Conservation (phyloP, 2,888 invertebrate genomes). For the Archips crataeganus region DNA sequence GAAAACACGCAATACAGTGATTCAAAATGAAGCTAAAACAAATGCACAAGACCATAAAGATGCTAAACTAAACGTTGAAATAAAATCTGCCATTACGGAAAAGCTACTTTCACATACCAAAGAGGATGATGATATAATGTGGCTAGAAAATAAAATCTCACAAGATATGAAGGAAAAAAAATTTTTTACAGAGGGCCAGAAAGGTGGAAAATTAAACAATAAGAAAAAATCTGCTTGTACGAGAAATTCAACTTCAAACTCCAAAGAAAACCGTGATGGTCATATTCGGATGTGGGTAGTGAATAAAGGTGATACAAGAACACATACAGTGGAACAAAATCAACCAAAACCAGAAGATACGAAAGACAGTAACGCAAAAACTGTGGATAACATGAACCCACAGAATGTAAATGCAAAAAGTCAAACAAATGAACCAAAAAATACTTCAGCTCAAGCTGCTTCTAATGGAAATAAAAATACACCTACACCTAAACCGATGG, state of each 20-base stretch:
- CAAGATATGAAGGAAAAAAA: neutral
- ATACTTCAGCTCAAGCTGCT: neutral
- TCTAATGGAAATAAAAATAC: neutral
- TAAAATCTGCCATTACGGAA: too few species aligned
- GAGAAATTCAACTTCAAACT: neutral
- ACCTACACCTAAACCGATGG: neutral
- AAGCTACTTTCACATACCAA: neutral
- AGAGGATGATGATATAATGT: neutral
- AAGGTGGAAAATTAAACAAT: neutral
- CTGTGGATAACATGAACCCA: neutral
- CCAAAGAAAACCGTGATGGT: neutral
- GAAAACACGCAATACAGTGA: too few species aligned
- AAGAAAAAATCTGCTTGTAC: neutral
- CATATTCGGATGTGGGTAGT: neutral
- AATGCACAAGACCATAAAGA: neutral
- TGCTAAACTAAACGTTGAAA: neutral
- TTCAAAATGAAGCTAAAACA: neutral
- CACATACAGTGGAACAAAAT: neutral
- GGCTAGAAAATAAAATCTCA: neutral
- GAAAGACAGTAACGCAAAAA: conserved; percentile 15
- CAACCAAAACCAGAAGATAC: conserved; percentile 1
- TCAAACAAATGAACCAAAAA: neutral
- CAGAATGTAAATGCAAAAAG: conserved; percentile 5
- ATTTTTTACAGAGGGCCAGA: neutral
- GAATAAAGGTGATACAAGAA: neutral